phyloP scores from a whole-genome alignment of 2,113 vertebrate genomes.

The Aptenodytes patagonicus region DNA sequence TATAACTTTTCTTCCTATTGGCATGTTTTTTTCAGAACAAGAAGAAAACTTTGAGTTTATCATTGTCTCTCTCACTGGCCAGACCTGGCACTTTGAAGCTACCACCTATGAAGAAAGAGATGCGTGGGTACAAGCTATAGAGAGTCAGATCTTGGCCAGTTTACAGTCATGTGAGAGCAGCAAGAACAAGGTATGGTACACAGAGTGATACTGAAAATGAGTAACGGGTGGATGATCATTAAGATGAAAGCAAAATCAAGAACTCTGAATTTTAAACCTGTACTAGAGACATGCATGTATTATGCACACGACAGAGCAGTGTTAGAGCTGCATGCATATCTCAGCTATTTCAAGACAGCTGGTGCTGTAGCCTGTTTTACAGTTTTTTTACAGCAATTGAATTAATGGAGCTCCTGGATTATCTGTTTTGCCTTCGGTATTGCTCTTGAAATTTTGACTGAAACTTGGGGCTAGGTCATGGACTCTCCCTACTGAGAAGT shows the following conservation, averaged over 20 bases:
- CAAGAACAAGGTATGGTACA: constrained; percentile 90
- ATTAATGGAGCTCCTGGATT: neutral
- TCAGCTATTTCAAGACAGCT: neutral
- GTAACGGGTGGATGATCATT: neutral
- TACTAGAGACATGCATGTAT: accelerated
- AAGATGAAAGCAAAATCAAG: neutral
- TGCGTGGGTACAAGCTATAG: constrained; percentile 94
- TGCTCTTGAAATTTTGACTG: neutral
- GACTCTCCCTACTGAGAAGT: neutral
- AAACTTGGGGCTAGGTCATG: neutral
- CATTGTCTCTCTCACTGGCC: constrained; percentile 95
- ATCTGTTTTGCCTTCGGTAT: neutral
- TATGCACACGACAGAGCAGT: neutral
- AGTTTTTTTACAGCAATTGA: neutral
- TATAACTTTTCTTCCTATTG: neutral
- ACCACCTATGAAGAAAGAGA: constrained; percentile 94
- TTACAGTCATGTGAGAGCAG: constrained; percentile 97
- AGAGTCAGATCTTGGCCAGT: constrained; percentile 96
- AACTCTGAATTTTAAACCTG: neutral
- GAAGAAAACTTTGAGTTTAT: constrained; percentile 98
- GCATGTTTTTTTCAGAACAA: constrained; percentile 79
- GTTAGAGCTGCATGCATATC: neutral
- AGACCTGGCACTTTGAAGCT: constrained; percentile 97
- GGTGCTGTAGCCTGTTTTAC: neutral
- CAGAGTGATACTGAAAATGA: neutral